Evolutionary conservation across 2,113 vertebrate species (phyloP).

Genomic region (Vidua chalybeata): DNA sequence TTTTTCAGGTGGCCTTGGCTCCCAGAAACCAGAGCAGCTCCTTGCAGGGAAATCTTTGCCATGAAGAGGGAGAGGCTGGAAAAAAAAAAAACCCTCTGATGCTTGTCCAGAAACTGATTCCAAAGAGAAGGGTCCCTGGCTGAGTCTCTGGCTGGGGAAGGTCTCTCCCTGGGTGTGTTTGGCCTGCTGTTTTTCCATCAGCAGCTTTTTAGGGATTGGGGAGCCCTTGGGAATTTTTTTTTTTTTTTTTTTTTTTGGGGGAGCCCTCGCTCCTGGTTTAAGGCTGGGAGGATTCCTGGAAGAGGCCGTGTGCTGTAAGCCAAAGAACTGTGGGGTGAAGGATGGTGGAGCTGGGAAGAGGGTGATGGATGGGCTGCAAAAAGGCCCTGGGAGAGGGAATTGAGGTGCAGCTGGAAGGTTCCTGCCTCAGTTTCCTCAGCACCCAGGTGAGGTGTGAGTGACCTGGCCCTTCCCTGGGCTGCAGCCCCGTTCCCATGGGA

Average conservation of each 20-base stretch:
- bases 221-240: neutral
- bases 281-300: neutral
- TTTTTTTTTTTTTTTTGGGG: too few relatives aligned
- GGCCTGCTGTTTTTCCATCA: neutral
- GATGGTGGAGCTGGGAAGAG: neutral
- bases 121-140: neutral
- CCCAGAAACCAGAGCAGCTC: neutral
- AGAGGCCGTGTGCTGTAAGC: neutral
- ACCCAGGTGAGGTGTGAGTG: neutral
- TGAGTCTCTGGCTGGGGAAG: neutral
- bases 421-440: neutral
- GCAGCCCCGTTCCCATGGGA: neutral
- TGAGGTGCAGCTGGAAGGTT: neutral
- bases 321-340: neutral
- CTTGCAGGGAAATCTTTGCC: neutral
- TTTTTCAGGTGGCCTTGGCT: conserved; percentile 7
- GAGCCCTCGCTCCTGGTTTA: neutral
- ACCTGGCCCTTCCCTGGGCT: neutral
- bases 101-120: neutral
- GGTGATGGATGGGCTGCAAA: neutral
- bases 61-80: neutral
- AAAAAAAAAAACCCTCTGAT: neutral
- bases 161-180: neutral
- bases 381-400: neutral
- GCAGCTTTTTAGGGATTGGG: neutral